Evolutionary conservation across 2,888 invertebrate species (phyloP), one percentile per base, ranked within the genome.

Genomic region (Watsonalla cultraria): DNA sequence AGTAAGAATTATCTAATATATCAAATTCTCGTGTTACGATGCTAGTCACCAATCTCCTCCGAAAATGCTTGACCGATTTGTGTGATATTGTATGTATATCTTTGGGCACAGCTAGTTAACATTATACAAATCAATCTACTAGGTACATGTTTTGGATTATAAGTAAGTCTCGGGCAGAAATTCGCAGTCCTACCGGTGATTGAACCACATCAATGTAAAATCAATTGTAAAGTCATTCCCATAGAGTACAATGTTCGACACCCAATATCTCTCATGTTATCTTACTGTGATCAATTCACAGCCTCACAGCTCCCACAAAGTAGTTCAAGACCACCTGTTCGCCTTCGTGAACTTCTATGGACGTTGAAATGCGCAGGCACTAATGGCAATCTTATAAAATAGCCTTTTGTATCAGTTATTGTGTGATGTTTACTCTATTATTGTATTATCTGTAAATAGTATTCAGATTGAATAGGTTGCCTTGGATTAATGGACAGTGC

Each of bases 321-420:
- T 53, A 49, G 53, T 53, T 53, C 53, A 53, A 53, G 53, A 53
- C 13, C 46, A 45, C 53, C 11, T 13, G 53, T 49, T 53, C 49
- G 49, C 53, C 53, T 53, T 53, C 53, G 42, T 33, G 42, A 53
- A 15, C 42, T 42, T 53, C 48, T 45, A 13, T 45, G 11, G 42
- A 45, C 45, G 14, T 45, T 46, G 45, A 42, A 24, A 51, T 37
- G 46, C 9, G 42, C 47, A 42, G 47, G 14, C 48, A 53, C 55
- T 58, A 55, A 60, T 54, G 49, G 37, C 9, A 39, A 49, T 42
- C 37, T 49, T 49, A 49, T 37, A 37, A 49, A 49, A 49, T 51
- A 47, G 39, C 45, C 5, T 52, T 51, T 45, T 55, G 50, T 35
- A 54, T 51, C 53, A 7, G 34, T 34, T 49, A 14, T 34, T 47